A percentile compares a stretch with the other conserved stretches of the same genome.
phyloP scores from a whole-genome alignment of 2,888 invertebrate species.

The Dione juno region DNA sequence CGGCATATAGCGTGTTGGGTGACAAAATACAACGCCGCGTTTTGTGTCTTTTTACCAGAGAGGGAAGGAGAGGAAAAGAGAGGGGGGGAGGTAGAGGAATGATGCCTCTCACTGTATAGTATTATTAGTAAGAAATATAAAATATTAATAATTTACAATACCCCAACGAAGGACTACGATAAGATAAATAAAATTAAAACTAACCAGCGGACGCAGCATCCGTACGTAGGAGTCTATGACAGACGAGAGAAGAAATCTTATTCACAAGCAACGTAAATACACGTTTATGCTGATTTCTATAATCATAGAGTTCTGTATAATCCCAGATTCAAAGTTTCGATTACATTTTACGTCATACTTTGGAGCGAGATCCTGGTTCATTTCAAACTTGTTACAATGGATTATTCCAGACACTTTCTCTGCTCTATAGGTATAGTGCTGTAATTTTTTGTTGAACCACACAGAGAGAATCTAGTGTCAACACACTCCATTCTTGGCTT shows the following conservation, averaged over 20 bases:
- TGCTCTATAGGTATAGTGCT: too few relatives aligned
- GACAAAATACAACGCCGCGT: too few relatives aligned
- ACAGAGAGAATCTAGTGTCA: too few relatives aligned
- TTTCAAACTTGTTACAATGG: neutral
- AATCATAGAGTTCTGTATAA: neutral
- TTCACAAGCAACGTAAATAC: neutral
- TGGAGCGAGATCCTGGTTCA: neutral
- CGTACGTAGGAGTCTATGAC: neutral
- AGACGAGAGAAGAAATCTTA: neutral
- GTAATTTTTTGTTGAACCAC: too few relatives aligned
- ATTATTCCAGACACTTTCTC: neutral
- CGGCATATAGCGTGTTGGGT: too few relatives aligned
- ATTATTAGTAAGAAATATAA: too few relatives aligned
- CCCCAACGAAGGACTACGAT: neutral
- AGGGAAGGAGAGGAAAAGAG: too few relatives aligned
- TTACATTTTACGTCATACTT: neutral
- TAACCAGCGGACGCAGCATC: conserved; percentile 8
- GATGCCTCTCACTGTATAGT: too few relatives aligned
- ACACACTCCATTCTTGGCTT: too few relatives aligned
- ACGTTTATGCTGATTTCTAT: neutral
- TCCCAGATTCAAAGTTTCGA: neutral
- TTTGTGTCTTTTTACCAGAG: too few relatives aligned
- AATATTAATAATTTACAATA: neutral
- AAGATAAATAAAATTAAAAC: conserved; percentile 12
- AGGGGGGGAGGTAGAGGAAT: too few relatives aligned